A percentile compares a stretch with the other conserved stretches of the same genome.
Conservation (phyloP, 2,888 invertebrate species). For the Ametastegia equiseti region DNA sequence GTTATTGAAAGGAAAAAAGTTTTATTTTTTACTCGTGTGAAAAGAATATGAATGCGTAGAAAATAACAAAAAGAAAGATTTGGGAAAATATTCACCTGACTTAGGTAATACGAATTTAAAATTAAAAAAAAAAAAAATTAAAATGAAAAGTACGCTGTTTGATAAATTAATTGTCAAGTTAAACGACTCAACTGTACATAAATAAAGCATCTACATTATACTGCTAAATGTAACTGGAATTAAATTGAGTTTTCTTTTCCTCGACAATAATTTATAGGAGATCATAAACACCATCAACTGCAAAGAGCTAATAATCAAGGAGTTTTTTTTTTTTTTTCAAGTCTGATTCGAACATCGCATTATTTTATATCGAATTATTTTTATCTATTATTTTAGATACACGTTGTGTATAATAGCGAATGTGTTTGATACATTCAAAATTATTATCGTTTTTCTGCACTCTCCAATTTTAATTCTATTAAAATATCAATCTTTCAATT, state of each 20-base stretch:
- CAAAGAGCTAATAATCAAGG: too few species aligned
- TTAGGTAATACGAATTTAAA: neutral
- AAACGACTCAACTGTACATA: constrained; percentile 65
- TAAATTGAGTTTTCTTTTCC: neutral
- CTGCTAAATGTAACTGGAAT: constrained; percentile 13
- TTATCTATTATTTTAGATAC: constrained; percentile 16
- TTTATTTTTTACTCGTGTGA: constrained; percentile 22
- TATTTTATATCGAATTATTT: constrained; percentile 29
- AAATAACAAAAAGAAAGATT: constrained; percentile 35
- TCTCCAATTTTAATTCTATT: constrained; percentile 12
- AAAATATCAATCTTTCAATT: constrained; percentile 41
- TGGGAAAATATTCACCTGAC: neutral
- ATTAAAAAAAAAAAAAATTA: too few species aligned
- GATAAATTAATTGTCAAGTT: constrained; percentile 63
- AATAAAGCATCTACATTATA: constrained; percentile 44
- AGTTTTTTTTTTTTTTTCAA: too few species aligned
- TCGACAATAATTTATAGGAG: neutral
- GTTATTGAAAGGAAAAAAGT: constrained; percentile 3
- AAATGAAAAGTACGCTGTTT: constrained; percentile 31
- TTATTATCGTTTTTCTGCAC: neutral
- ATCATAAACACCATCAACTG: neutral
- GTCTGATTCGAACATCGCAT: neutral
- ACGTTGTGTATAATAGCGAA: constrained; percentile 2
- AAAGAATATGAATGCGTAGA: constrained; percentile 3
- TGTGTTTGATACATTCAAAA: neutral